Evolutionary conservation across 2,888 invertebrate species (phyloP), one percentile per base, ranked within the genome.

Genomic region (Rotaria magnacalcarata): DNA sequence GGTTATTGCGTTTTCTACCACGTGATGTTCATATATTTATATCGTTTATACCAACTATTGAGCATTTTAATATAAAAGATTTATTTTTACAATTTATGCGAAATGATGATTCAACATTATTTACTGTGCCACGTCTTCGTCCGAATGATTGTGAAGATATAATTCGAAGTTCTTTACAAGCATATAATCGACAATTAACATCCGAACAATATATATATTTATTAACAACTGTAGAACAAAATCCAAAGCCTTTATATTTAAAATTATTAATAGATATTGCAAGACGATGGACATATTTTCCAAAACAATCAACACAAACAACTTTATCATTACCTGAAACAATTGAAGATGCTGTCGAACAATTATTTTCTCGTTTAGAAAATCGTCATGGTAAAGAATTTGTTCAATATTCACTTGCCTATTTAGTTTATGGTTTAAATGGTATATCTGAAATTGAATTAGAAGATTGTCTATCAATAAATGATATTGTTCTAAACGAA

Each of bases 381-480:
- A 67, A 67, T 41, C 67, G 67, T 41, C 67, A 67, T 34, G 67
- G 67, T 6, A 67, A 67, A 67, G 67, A 67, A 67, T 67, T 67
- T 19, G 67, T 67, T 14, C 67, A 67, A 67, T 34, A 67, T 67
- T 67, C 67, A 41, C 16, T 67, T 14, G 67, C 67, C 16, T 67
- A 67, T 67, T 34, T 67, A 19, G 67, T 67, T 19, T 67, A 67
- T 34, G 41, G 67, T 27, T 41, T 67, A 19, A 67, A 67, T 67
- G 67, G 67, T 67, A 67, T 67, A 27, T 67, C 67, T 16, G 67
- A 67, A 67, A 67, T 19, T 67, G 67, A 67, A 67, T 67, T 67
- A 67, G 67, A 67, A 67, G 67, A 67, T 34, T 67, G 67, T 67
- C n/a, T 67, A 67, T 67, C 67, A 19, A 67, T 67, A 27, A 67